Evolutionary conservation across 2,797 vertebrate species (phyloP).

Genomic region (Eutrigla gurnardus): DNA sequence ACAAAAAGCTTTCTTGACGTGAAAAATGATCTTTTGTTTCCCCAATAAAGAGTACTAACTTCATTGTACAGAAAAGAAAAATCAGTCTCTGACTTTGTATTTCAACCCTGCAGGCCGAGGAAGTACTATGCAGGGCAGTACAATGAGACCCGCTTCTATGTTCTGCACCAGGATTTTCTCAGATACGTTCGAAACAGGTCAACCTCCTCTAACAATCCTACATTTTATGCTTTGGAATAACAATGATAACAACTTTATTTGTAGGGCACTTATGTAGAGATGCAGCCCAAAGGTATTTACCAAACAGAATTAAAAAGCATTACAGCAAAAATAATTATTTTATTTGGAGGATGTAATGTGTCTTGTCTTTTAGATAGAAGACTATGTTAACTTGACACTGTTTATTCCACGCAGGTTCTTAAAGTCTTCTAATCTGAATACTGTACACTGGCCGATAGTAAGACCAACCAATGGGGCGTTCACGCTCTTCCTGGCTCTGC

Average conservation of each 20-base stretch:
- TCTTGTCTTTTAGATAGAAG: not conserved
- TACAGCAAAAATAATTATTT: not conserved
- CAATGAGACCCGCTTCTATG: conserved; percentile 82
- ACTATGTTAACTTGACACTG: not conserved
- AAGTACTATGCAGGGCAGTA: conserved; percentile 77
- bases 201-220: not conserved
- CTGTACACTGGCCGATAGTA: conserved; percentile 80
- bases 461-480: conserved; percentile 91
- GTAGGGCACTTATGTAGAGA: not conserved
- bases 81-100: not conserved
- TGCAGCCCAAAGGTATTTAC: not conserved
- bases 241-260: not conserved
- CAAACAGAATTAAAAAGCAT: not conserved
- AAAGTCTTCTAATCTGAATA: conserved; percentile 76
- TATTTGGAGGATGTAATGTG: not conserved
- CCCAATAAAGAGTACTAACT: too few relatives aligned
- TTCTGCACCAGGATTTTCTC: conserved; percentile 90
- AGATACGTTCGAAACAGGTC: conserved; percentile 93
- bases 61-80: too few relatives aligned
- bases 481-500: conserved; percentile 88
- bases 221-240: not conserved
- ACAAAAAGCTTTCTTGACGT: too few relatives aligned
- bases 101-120: conserved; percentile 74
- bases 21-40: too few relatives aligned
- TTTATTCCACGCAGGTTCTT: conserved; percentile 83